These are phyloP conservation scores for Lepus townsendii DNA, from an alignment of 2,797 vertebrate species.

Conservation along the genomic window DNA sequence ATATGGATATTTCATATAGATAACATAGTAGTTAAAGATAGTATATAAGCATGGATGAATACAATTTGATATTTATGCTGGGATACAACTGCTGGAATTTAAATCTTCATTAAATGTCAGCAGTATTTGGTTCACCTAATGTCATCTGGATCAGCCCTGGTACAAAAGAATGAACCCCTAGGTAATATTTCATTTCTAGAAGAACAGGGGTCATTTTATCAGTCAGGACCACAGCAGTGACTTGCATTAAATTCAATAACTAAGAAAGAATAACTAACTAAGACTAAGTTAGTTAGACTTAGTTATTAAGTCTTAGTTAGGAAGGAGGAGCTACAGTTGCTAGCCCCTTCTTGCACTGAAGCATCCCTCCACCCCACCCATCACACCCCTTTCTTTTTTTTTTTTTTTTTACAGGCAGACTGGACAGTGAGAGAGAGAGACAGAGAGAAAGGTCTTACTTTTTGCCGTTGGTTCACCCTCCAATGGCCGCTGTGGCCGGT, in stretches of 20 bases:
- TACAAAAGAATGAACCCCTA: neutral
- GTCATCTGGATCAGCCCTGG: neutral
- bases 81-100: neutral
- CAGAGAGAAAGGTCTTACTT: too few species aligned
- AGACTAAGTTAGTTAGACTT: too few species aligned
- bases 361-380: too few species aligned
- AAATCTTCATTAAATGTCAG: neutral
- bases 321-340: too few species aligned
- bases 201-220: neutral
- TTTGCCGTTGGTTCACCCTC: too few species aligned
- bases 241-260: neutral
- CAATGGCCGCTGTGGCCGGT: too few species aligned
- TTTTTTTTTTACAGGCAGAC: too few species aligned
- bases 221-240: neutral
- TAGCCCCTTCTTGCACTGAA: too few species aligned
- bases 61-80: neutral
- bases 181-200: neutral
- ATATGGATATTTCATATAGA: neutral
- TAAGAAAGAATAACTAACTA: neutral
- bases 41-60: neutral
- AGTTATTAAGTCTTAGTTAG: too few species aligned
- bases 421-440: too few species aligned
- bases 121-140: conserved; percentile 1
- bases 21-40: neutral
- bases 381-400: too few species aligned